Evolutionary conservation across 2,113 vertebrate species (phyloP), one percentile per base, ranked within the genome.

Genomic region (Struthio camelus): DNA sequence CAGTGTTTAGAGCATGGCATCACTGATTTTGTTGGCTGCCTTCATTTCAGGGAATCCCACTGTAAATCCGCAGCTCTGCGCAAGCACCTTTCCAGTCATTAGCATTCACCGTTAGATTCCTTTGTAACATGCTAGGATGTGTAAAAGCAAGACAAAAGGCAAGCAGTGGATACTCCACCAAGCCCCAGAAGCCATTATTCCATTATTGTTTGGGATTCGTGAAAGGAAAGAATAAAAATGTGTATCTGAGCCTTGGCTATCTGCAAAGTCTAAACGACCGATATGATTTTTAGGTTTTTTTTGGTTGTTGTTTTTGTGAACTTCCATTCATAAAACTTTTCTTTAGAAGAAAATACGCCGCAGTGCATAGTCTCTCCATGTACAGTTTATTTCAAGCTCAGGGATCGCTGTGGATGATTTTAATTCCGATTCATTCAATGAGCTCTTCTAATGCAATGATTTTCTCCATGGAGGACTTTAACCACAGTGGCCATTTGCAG

Each of bases 381-480:
- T 61, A 71, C 36, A 42, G 71, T 89, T 97, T 93, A 90, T 95
- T 89, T 56, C 75, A 88, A 77, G 54, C 78, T 97, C 88, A n/a
- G 46, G 73, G 58, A 89, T 94, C 91, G 84, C 14, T 78, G 85
- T 70, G 75, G 66, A 87, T 72, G 40, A 94, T 97, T 97, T 97
- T 96, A 95, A 95, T 97, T 90, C 94, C 83, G 66, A 89, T 86
- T 97, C 91, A 54, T 86, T 97, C 94, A 92, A 40, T 71, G 81
- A 95, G 79, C 78, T 96, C 82, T 94, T 87, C 94, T 96, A 95
- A 97, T 80, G 59, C 96, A 96, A 80, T 87, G 94, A 96, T 97
- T 98, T 98, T 97, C 96, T 97, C 92, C 88, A 82, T 97, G 91
- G 89, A 97, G 95, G 96, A 95, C 96, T 95, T 97, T 97, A 98